Evolutionary conservation across 2,888 invertebrate species (phyloP).

Genomic region (Drosophila monieri): DNA sequence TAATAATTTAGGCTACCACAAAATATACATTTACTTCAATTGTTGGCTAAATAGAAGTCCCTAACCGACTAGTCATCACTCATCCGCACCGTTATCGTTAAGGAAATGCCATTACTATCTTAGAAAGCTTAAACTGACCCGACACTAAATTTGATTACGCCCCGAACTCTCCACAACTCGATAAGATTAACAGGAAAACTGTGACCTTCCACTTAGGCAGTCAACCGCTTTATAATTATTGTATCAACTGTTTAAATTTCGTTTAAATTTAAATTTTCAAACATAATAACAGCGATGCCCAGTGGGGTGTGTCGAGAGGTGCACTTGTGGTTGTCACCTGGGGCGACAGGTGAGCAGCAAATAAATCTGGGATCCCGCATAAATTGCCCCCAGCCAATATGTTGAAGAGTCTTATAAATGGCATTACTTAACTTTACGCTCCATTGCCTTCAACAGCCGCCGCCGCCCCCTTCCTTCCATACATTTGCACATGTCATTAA

Average conservation of each 20-base stretch:
- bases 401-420: slow-evolving; percentile 38
- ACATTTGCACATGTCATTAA: slow-evolving; percentile 40
- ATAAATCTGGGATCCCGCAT: slow-evolving; percentile 38
- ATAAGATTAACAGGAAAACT: slow-evolving; percentile 1
- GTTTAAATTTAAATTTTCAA: slow-evolving; percentile 23
- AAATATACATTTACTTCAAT: no score
- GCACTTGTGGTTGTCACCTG: slow-evolving; percentile 55
- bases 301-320: slow-evolving; percentile 57
- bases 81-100: neutral
- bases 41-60: no score
- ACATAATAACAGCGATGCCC: slow-evolving; percentile 14
- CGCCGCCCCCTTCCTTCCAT: slow-evolving; percentile 6
- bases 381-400: slow-evolving; percentile 25
- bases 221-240: slow-evolving; percentile 20
- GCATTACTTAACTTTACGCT: slow-evolving; percentile 61
- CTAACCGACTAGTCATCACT: neutral
- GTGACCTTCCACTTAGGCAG: slow-evolving; percentile 6
- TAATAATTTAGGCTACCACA: slow-evolving; percentile 10
- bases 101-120: slow-evolving; percentile 20
- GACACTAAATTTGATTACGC: no score
- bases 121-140: slow-evolving; percentile 2
- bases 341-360: slow-evolving; percentile 50
- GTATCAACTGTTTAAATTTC: slow-evolving; percentile 42
- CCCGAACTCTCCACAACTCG: no score
- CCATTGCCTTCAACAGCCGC: slow-evolving; percentile 52